Evolutionary conservation across 2,797 vertebrate species (phyloP), one percentile per base, ranked within the genome.

Genomic region (Xiphorhynchus erythropygius): DNA sequence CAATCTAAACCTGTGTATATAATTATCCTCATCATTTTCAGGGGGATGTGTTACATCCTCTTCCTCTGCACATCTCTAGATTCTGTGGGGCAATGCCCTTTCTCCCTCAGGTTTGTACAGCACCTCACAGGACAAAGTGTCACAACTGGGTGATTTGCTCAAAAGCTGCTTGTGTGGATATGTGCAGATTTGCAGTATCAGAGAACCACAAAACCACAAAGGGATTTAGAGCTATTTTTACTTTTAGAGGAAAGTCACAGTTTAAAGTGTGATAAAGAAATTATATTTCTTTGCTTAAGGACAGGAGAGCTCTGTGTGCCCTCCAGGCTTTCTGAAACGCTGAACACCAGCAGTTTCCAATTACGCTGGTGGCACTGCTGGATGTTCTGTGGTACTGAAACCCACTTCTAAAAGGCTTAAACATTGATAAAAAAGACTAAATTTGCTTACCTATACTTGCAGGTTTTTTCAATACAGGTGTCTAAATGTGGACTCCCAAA

Each of bases 231-330:
- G 47, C 67, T 93, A 73, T 76, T 93, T 95, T 91, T 96, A 84
- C 81, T 92, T 91, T 87, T 86, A 81, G 82, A 94, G 83, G 82
- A 82, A 92, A 93, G 81, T 87, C 78, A 87, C 87, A 94, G 79
- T 95, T 92, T 92, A 52, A 91, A 78, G 44, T 67, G 44, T 49
- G 89, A 96, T 92, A 95, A 91, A 84, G 87, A 92, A 96, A 92
- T 89, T 44, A 28, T 71, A 41, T 95, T 85, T 59, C 63, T 94
- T 90, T 85, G 78, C 91, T 85, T 87, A 85, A 85, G 90, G 87
- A 87, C 78, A 92, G 84, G 78, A 94, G 73, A 65, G 55, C 69
- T 87, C 65, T 47, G 21, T 59, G 84, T 78, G 50, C 69, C 49
- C 47, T 83, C 84, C 42, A 62, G 79, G 69, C 87, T 95, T 84